Evolutionary conservation across 2,888 invertebrate species (phyloP).

Genomic region (Seladonia tumulorum): DNA sequence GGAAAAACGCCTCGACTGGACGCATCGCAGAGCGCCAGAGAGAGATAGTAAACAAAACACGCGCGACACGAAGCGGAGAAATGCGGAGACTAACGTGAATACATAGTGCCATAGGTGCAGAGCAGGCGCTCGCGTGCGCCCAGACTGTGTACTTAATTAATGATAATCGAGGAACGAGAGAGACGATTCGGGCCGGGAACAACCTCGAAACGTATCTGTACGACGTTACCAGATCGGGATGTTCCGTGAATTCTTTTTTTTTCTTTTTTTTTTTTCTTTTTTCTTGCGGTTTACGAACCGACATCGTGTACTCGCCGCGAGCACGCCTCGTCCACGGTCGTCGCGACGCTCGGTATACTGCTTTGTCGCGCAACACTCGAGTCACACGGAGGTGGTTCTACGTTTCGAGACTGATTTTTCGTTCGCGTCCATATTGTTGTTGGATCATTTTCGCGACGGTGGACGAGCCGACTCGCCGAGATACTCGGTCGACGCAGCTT

Average conservation of each 20-base stretch:
- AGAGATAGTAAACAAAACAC: not conserved
- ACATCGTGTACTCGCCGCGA: slow-evolving; percentile 18
- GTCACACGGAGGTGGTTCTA: not conserved
- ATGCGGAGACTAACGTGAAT: slow-evolving; percentile 80
- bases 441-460: slow-evolving; percentile 23
- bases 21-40: slow-evolving; percentile 36
- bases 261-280: not conserved
- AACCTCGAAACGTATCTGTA: not conserved
- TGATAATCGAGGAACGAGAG: slow-evolving; percentile 59
- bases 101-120: slow-evolving; percentile 83
- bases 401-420: not conserved
- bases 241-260: slow-evolving; percentile 21
- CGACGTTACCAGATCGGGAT: slow-evolving; percentile 46
- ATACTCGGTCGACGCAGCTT: slow-evolving; percentile 19
- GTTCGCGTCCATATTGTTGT: not conserved
- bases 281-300: not conserved
- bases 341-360: not conserved
- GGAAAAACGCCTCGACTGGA: slow-evolving; percentile 42
- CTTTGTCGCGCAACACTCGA: not conserved
- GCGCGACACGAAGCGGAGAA: slow-evolving; percentile 19
- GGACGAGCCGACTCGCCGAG: slow-evolving; percentile 29
- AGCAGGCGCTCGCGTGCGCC: slow-evolving; percentile 75
- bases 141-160: slow-evolving; percentile 83
- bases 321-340: slow-evolving; percentile 27
- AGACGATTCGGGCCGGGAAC: slow-evolving; percentile 30